Conservation (phyloP, 2,888 invertebrate species). For the Drosophila mettleri region DNA sequence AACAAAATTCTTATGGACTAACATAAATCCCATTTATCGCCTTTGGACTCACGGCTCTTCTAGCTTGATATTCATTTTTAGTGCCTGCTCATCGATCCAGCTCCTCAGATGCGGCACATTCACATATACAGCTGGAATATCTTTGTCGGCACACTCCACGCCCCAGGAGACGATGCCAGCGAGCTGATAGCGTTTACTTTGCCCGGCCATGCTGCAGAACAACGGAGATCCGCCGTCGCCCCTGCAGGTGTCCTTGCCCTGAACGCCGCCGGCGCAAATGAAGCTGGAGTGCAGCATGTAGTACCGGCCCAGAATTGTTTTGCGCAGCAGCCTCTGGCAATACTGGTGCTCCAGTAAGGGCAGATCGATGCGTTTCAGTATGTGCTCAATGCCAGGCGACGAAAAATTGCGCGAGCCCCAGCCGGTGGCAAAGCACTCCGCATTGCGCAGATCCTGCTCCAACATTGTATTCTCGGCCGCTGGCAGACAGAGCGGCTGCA, state of each 20-base stretch:
- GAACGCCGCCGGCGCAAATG: slow-evolving; percentile 91
- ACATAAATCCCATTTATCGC: neutral
- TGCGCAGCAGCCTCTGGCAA: slow-evolving; percentile 86
- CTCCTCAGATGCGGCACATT: slow-evolving; percentile 87
- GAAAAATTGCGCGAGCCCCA: slow-evolving; percentile 78
- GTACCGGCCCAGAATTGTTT: slow-evolving; percentile 87
- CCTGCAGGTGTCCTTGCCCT: slow-evolving; percentile 85
- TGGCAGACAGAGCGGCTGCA: slow-evolving; percentile 89
- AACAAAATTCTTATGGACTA: neutral
- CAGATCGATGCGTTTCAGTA: slow-evolving; percentile 89
- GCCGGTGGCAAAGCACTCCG: slow-evolving; percentile 73
- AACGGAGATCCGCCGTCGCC: slow-evolving; percentile 91
- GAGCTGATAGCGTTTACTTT: slow-evolving; percentile 62
- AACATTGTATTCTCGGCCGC: slow-evolving; percentile 79
- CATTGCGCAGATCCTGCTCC: slow-evolving; percentile 79
- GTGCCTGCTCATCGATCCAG: slow-evolving; percentile 87
- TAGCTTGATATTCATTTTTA: slow-evolving; percentile 37
- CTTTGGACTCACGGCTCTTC: neutral
- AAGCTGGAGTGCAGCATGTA: slow-evolving; percentile 89
- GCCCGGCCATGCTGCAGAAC: slow-evolving; percentile 87
- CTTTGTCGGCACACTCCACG: slow-evolving; percentile 89
- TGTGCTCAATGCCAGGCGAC: slow-evolving; percentile 85
- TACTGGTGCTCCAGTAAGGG: slow-evolving; percentile 87
- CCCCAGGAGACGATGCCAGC: slow-evolving; percentile 88
- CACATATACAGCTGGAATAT: slow-evolving; percentile 90